phyloP scores from a whole-genome alignment of 1,140 invertebrate species.

The Bilobella aurantiaca region DNA sequence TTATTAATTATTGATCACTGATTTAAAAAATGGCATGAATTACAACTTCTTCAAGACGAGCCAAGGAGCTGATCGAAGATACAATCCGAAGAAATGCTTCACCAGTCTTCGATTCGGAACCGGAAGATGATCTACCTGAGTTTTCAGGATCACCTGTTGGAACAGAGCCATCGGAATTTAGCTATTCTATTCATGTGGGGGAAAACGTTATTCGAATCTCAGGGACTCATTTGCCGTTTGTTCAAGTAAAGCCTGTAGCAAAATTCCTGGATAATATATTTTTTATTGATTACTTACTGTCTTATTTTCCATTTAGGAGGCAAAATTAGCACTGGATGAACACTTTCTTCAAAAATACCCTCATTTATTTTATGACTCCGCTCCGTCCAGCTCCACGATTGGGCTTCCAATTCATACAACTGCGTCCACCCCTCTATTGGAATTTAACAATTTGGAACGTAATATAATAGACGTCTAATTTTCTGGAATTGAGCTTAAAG shows the following conservation, averaged over 20 bases:
- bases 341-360: constrained; percentile 51
- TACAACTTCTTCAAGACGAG: constrained; percentile 52
- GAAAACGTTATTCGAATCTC: constrained; percentile 70
- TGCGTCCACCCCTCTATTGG: background rate
- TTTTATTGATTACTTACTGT: too few species aligned
- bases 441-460: constrained; percentile 1
- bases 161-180: constrained; percentile 7
- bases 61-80: constrained; percentile 80
- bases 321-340: constrained; percentile 72
- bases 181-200: constrained; percentile 67
- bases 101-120: constrained; percentile 57
- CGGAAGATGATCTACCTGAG: constrained; percentile 58
- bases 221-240: constrained; percentile 67
- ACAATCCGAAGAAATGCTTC: constrained; percentile 84
- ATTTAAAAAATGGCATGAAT: background rate
- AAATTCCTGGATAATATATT: too few species aligned
- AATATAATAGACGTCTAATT: too few species aligned
- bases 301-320: constrained; percentile 53
- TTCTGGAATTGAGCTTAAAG: too few species aligned
- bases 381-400: background rate
- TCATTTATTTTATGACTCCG: constrained; percentile 2
- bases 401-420: background rate
- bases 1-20: too few species aligned
- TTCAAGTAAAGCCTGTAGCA: constrained; percentile 66
- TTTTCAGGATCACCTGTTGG: background rate